Conservation (phyloP, 2,113 vertebrate genomes). For the Phainopepla nitens region DNA sequence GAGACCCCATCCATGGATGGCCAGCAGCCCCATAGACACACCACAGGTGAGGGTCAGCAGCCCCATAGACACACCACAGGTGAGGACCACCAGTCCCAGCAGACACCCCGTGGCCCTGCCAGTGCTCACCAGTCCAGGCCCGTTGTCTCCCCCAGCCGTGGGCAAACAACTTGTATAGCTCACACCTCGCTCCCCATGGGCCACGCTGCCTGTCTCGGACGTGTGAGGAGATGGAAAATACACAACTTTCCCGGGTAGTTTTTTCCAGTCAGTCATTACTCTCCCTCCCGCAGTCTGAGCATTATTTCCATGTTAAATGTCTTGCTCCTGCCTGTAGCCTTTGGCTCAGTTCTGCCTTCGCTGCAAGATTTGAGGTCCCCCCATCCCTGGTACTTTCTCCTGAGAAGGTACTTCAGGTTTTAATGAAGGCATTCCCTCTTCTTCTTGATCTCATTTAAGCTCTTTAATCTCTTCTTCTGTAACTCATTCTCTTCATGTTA, state of each 20-base stretch:
- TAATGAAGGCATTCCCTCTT: constrained; percentile 22
- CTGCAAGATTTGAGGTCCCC: background rate
- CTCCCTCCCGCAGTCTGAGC: background rate
- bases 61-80: accelerated
- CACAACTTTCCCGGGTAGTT: background rate
- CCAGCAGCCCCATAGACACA: background rate
- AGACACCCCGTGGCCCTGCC: accelerated
- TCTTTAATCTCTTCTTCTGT: background rate
- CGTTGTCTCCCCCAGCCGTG: background rate
- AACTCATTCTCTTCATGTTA: background rate
- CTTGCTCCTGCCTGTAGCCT: constrained; percentile 27
- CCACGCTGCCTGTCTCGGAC: background rate
- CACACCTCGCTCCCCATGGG: background rate
- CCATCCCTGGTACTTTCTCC: background rate
- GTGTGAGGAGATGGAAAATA: constrained; percentile 56
- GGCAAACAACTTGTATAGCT: background rate
- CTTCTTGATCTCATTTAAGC: background rate
- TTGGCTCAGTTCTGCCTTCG: background rate
- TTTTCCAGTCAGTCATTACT: constrained; percentile 53
- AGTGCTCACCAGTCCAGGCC: accelerated
- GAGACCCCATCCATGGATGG: no score
- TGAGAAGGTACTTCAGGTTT: background rate
- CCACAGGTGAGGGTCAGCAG: background rate
- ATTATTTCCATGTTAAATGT: constrained; percentile 15
- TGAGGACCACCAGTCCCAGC: background rate